These are phyloP conservation scores for Cinclus mexicanus DNA, from an alignment of 2,113 vertebrate species.

Conservation along the genomic window DNA sequence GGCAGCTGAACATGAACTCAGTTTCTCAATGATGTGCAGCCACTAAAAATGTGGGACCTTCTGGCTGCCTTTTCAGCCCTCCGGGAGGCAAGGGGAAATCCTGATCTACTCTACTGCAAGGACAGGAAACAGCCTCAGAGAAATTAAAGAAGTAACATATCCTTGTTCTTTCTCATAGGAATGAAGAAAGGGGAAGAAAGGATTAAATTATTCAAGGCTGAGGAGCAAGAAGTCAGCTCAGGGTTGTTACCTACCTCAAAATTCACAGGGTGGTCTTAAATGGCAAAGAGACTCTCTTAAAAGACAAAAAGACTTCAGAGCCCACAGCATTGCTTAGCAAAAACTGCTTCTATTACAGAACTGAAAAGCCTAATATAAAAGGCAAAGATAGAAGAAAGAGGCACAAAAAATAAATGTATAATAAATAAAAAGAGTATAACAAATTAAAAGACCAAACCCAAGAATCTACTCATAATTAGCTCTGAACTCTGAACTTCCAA, in stretches of 20 bases:
- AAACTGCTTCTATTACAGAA: not conserved
- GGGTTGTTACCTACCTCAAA: not conserved
- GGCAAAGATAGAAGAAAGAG: not conserved
- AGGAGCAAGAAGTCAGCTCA: not conserved
- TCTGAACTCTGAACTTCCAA: not conserved
- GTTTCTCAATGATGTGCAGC: not conserved
- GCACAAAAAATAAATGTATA: not conserved
- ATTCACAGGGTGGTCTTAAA: not conserved
- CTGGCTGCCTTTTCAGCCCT: not conserved
- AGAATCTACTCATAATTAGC: not conserved
- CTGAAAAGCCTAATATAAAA: not conserved
- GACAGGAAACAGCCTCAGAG: not conserved
- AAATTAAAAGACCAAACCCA: not conserved
- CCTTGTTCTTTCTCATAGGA: not conserved
- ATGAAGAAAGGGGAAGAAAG: not conserved
- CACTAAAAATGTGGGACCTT: not conserved
- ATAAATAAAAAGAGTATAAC: not conserved
- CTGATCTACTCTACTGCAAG: not conserved
- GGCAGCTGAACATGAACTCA: not conserved
- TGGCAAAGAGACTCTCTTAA: not conserved
- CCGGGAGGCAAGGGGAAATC: not conserved
- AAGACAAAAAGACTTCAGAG: not conserved
- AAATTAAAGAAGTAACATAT: not conserved
- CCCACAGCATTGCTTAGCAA: not conserved
- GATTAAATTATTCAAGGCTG: not conserved